Percentiles rank a stretch among this genome's conserved stretches.
phyloP scores from a whole-genome alignment of 1,140 invertebrate species.

The Venustaconcha ellipsiformis region DNA sequence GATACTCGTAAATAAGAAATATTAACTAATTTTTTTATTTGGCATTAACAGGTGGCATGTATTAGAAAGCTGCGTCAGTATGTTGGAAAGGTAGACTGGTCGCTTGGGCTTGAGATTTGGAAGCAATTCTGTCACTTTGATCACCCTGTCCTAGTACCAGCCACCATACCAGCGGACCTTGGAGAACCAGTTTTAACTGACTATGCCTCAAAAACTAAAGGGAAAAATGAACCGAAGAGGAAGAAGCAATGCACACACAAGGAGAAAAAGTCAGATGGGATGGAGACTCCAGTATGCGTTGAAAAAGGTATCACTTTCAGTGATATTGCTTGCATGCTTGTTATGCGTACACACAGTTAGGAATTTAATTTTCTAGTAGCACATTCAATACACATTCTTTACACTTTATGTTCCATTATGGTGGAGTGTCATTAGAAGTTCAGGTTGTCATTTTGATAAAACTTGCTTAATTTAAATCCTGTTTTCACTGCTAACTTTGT shows the following conservation, averaged over 20 bases:
- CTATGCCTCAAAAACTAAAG: constrained; percentile 18
- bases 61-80: constrained; percentile 64
- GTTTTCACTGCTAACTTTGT: too few species aligned
- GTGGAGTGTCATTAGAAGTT: too few species aligned
- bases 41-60: constrained; percentile 62
- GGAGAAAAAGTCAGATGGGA: constrained; percentile 8
- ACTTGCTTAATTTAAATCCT: too few species aligned
- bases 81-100: constrained; percentile 68
- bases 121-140: constrained; percentile 65
- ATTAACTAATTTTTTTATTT: too few species aligned
- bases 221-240: constrained; percentile 6
- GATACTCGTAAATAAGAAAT: too few species aligned
- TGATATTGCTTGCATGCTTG: too few species aligned
- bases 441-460: too few species aligned
- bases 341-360: too few species aligned
- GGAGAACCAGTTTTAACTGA: constrained; percentile 37
- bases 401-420: too few species aligned
- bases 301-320: not conserved
- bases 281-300: not conserved
- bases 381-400: too few species aligned
- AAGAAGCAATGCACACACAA: constrained; percentile 31
- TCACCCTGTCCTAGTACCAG: constrained; percentile 52
- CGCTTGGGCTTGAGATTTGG: constrained; percentile 70
- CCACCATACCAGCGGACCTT: constrained; percentile 40
- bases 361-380: too few species aligned